These are phyloP conservation scores for Troilus luridus DNA, from an alignment of 2,888 invertebrate species.

Conservation along the genomic window DNA sequence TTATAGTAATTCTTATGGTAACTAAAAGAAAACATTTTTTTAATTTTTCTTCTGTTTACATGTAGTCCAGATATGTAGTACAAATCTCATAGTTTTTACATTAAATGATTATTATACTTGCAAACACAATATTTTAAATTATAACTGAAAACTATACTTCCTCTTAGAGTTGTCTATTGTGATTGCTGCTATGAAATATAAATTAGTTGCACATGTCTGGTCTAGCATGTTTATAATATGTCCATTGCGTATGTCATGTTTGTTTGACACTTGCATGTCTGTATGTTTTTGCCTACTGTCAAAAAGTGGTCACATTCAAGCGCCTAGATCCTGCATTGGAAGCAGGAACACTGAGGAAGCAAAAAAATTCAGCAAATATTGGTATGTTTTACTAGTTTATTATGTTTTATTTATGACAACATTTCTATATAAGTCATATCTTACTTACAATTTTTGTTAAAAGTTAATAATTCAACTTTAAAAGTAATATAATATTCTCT, in stretches of 20 bases:
- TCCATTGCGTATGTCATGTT: constrained; percentile 13
- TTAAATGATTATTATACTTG: background rate
- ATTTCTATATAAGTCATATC: background rate
- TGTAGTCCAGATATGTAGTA: constrained; percentile 56
- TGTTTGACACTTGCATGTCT: constrained; percentile 64
- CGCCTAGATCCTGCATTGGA: constrained; percentile 71
- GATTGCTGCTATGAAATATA: constrained; percentile 14
- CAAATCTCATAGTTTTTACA: constrained; percentile 59
- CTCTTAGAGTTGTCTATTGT: background rate
- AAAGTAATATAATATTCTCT: background rate
- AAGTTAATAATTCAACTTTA: background rate
- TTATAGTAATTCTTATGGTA: too few relatives aligned
- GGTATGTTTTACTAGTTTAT: constrained; percentile 77
- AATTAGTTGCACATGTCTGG: constrained; percentile 55
- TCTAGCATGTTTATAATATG: constrained; percentile 58
- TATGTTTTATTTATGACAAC: background rate
- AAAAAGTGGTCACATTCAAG: constrained; percentile 88
- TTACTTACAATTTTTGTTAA: background rate
- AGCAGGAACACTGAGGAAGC: constrained; percentile 65
- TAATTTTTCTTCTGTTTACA: background rate
- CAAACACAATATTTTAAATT: background rate
- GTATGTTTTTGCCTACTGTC: constrained; percentile 66
- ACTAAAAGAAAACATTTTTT: constrained; percentile 1
- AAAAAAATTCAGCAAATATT: constrained; percentile 75
- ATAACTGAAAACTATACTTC: constrained; percentile 16